Evolutionary conservation across 2,113 vertebrate species (phyloP).

Genomic region (Siniperca chuatsi): DNA sequence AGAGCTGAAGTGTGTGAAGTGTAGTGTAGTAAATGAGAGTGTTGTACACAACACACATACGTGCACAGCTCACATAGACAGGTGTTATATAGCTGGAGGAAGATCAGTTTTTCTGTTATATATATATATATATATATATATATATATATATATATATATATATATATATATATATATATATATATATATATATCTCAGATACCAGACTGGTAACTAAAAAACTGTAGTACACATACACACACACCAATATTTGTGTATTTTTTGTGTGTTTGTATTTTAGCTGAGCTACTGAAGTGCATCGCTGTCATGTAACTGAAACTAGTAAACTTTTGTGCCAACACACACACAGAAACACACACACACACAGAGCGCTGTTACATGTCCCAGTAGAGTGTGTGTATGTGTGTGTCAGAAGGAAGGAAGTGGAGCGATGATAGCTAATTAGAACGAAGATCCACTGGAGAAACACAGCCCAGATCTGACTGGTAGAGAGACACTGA

Average conservation of each 20-base stretch:
- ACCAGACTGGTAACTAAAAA: conserved; percentile 28
- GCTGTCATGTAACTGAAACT: conserved; percentile 62
- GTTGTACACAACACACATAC: neutral
- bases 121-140: neutral
- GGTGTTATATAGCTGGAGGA: conserved; percentile 43
- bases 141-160: neutral
- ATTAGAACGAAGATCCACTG: conserved; percentile 65
- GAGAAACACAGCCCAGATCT: conserved; percentile 47
- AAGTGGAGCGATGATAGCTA: conserved; percentile 67
- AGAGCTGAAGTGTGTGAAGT: neutral
- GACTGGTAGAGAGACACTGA: conserved; percentile 44
- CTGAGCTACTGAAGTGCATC: conserved; percentile 34
- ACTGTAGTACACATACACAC: neutral
- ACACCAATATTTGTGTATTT: neutral
- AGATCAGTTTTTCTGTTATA: neutral
- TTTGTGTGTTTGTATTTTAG: conserved; percentile 17
- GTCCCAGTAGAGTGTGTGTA: neutral
- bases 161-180: neutral
- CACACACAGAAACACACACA: conserved; percentile 17
- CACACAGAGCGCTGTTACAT: neutral
- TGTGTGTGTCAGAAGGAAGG: conserved; percentile 53
- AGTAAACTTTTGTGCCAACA: conserved; percentile 42
- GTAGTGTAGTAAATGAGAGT: neutral
- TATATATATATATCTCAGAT: conserved; percentile 3
- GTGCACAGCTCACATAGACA: conserved; percentile 1